Evolutionary conservation across 2,797 vertebrate genomes (phyloP), one percentile per base, ranked within the genome.

Genomic region (Rachycentron canadum): DNA sequence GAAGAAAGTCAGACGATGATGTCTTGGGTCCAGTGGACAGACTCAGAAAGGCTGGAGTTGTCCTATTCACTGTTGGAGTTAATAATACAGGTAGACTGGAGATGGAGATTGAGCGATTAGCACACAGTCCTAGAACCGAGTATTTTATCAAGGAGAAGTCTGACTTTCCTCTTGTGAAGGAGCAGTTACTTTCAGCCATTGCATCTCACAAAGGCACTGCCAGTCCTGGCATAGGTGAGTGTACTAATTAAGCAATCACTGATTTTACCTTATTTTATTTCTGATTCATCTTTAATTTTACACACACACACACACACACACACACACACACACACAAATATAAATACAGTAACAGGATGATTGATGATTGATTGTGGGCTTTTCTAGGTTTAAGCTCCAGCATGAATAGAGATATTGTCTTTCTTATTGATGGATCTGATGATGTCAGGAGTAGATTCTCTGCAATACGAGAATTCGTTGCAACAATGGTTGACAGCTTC

Each of bases 361-460:
- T 16, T 41, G 14, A 41, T 14, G 14, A 41, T 16, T 43, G 34
- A 56, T 26, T 80, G 23, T 81, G 32, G 25, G 64, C 63, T 69
- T 87, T 84, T 85, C 23, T 89, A 94, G 93, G 88, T 86, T 79
- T 86, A 83, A 86, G 32, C 7, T 73, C 89, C 32, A 86, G 17
- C 56, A 34, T 73, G 4, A 90, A 89, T 63, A 93, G 91, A 89
- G 92, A 96, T 74, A 90, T 95, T 88, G 94, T 95, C 12, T 95
- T 96, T 85, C 93, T 96, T 60, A 87, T 96, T 89, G 95, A 96
- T 91, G 95, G 95, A 73, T 95, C 95, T 47, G 94, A 95, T 87
- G 93, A 93, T 71, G 77, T 90, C 58, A 92, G 89, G 43, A 94
- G 66, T 79, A 91, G 55, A 78, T 96, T 95, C 77, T 72, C 82